Base-by-base conservation (phyloP, 2,888 invertebrate genomes). In the Cerceris rybyensis region DNA sequence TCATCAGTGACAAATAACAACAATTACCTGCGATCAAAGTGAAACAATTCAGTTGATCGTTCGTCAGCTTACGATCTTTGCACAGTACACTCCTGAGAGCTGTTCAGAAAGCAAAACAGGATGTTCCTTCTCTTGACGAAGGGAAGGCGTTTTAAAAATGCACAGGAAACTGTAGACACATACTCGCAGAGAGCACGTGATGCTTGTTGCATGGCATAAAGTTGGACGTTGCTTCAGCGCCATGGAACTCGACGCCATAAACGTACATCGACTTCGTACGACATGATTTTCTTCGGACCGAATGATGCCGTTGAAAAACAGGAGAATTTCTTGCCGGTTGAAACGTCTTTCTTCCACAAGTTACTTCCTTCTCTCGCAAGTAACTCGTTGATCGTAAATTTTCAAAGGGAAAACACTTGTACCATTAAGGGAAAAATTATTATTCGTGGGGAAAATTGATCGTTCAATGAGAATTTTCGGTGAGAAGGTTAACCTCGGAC, bases 321-420 rank as follows among this genome's bases (percentile, higher is more conserved):
- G 13, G 60, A 46, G 13, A 0, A 9, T 7, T 46, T 46, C 46
- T 43, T 16, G 60, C 46, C 60, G 13, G 16, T 61, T 61, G 46
- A 46, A 61, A 42, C 16, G 14, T 43, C 60, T 43, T 49, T 46
- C 16, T n/a, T 14, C 14, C 17, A 6, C 11, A n/a, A 50, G 50
- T n/a, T 50, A 50, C 43, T 43, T 14, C 60, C 16, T 46, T n/a
- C 46, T 61, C 60, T 9, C 49, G 5, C 8, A n/a, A 46, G 8
- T 14, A 17, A 9, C 49, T 17, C 43, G 46, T 43, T 43, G n/a
- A 43, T 16, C 17, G 60, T 60, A 60, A 60, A 60, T 60, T 60
- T 43, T 60, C 7, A n/a, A n/a, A 60, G 39, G 17, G 39, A 43
- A 43, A 42, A 60, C 60, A 43, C 16, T 11, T 7, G 13, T 13